These are phyloP conservation scores for Radopholus similis DNA, from an alignment of 1,140 invertebrate species.

Conservation along the genomic window DNA sequence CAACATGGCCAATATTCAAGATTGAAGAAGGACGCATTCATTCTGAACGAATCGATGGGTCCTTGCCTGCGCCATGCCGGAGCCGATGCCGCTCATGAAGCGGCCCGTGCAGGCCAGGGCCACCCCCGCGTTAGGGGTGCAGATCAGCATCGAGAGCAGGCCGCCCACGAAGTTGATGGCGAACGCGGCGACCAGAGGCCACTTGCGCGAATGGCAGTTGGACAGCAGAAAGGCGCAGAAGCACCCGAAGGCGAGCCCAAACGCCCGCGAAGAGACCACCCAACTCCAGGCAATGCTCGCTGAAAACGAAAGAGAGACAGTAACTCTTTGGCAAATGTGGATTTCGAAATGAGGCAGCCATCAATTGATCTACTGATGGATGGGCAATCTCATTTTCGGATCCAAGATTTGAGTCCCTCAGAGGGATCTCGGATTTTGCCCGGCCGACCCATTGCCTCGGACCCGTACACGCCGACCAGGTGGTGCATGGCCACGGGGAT, in stretches of 20 bases:
- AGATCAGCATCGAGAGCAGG: constrained; percentile 26
- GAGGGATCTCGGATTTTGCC: too few species aligned
- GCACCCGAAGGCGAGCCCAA: constrained; percentile 39
- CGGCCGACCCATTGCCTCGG: constrained; percentile 10
- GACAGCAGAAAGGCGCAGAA: constrained; percentile 32
- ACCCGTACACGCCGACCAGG: constrained; percentile 32
- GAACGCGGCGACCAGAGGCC: constrained; percentile 30
- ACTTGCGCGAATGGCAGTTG: constrained; percentile 27
- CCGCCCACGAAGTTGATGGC: constrained; percentile 40
- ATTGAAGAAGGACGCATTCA: constrained; percentile 5
- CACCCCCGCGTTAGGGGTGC: constrained; percentile 13
- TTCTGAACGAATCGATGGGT: constrained; percentile 7
- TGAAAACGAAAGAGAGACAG: constrained; percentile 9
- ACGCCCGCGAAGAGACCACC: constrained; percentile 45
- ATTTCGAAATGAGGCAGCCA: too few species aligned
- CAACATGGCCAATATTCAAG: not conserved
- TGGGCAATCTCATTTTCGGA: too few species aligned
- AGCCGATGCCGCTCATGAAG: constrained; percentile 39
- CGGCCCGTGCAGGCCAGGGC: constrained; percentile 28
- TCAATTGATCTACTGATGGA: too few species aligned
- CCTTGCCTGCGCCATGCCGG: constrained; percentile 34
- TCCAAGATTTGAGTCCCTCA: too few species aligned
- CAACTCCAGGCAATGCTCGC: constrained; percentile 43
- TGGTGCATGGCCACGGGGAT: constrained; percentile 33
- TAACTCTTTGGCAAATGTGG: too few species aligned